phyloP scores from a whole-genome alignment of 1,140 invertebrate genomes.

The Potamilus streckersoni region DNA sequence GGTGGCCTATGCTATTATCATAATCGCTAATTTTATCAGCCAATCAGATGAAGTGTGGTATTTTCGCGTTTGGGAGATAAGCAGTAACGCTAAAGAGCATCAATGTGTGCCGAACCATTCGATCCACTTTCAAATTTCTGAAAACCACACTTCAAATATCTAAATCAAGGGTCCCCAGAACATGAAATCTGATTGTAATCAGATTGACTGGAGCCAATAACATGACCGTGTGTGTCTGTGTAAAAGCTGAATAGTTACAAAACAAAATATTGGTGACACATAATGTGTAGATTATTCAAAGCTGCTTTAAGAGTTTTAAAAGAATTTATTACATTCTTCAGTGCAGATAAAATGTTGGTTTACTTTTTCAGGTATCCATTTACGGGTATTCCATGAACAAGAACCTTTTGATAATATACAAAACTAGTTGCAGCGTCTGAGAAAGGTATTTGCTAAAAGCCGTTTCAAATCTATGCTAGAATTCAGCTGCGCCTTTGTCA shows the following conservation, averaged over 20 bases:
- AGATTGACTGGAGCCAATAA: constrained; percentile 7
- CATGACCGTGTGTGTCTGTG: constrained; percentile 7
- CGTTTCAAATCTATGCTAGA: constrained; percentile 28
- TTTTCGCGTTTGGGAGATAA: no score
- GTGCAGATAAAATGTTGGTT: constrained; percentile 3
- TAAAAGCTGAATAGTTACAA: constrained; percentile 12
- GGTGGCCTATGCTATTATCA: no score
- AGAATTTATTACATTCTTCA: not conserved
- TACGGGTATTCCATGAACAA: constrained; percentile 26
- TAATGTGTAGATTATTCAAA: not conserved
- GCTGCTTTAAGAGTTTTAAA: constrained; percentile 6
- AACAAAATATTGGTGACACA: constrained; percentile 1
- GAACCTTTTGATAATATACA: constrained; percentile 32
- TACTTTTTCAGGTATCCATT: constrained; percentile 13
- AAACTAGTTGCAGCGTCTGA: constrained; percentile 39
- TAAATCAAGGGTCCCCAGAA: no score
- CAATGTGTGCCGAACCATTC: no score
- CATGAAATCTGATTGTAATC: no score
- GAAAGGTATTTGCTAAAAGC: constrained; percentile 38
- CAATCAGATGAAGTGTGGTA: no score
- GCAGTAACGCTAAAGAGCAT: no score
- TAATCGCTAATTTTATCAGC: no score
- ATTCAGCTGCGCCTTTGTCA: constrained; percentile 27
- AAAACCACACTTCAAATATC: no score
- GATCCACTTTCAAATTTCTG: no score